Conservation (phyloP, 2,888 invertebrate species). For the Drosophila nr. perissopoda region DNA sequence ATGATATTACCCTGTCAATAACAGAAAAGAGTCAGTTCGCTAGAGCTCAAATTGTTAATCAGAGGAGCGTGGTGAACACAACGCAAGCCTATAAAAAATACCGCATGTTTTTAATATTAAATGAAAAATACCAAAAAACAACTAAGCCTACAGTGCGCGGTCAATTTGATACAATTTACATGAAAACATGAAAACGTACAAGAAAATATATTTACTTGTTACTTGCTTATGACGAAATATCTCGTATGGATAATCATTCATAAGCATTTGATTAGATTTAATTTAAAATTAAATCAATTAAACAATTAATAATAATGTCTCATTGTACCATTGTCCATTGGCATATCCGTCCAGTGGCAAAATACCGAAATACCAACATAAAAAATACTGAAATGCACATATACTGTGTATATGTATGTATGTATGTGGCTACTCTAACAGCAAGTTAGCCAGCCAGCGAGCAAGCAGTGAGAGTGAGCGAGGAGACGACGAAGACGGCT, state of each 20-base stretch:
- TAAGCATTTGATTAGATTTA: neutral
- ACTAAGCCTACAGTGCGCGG: neutral
- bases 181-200: neutral
- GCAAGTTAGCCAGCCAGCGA: constrained; percentile 22
- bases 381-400: neutral
- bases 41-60: neutral
- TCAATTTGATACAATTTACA: neutral
- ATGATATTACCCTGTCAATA: neutral
- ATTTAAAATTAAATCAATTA: neutral
- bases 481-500: constrained; percentile 56
- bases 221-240: neutral
- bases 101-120: neutral
- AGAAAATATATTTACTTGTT: neutral
- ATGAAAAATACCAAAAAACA: neutral
- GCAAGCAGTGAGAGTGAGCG: constrained; percentile 47
- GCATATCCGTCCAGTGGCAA: neutral
- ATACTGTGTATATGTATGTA: neutral
- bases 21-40: neutral
- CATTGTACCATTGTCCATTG: neutral
- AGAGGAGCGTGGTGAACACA: neutral
- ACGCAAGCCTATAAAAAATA: neutral
- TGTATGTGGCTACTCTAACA: constrained; percentile 25
- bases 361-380: neutral
- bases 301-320: neutral
- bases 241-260: neutral